phyloP scores from a whole-genome alignment of 2,888 invertebrate species.

The Cremastinae sp. region DNA sequence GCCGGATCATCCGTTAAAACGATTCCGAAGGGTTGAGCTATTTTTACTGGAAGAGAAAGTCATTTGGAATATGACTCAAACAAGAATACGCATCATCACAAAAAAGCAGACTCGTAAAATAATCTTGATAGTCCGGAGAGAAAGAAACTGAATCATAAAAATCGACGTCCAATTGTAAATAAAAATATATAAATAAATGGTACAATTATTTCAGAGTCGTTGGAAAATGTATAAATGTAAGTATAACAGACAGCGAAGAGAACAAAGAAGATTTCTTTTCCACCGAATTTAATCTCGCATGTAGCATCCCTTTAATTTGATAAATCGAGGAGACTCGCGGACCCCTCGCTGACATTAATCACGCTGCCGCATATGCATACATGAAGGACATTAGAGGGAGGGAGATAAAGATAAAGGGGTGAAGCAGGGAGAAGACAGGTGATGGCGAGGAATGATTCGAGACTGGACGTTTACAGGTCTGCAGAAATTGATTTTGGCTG shows the following conservation, averaged over 20 bases:
- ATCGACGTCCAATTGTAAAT: slow-evolving; percentile 10
- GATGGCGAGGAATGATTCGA: slow-evolving; percentile 41
- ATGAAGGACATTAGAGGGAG: slow-evolving; percentile 75
- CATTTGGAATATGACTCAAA: too few species aligned
- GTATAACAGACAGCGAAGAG: slow-evolving; percentile 57
- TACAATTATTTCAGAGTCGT: too few species aligned
- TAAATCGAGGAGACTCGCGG: slow-evolving; percentile 79
- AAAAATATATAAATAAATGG: slow-evolving; percentile 11
- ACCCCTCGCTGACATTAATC: slow-evolving; percentile 78
- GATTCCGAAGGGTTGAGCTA: slow-evolving; percentile 46
- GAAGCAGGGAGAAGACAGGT: slow-evolving; percentile 20
- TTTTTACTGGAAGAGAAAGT: slow-evolving; percentile 25
- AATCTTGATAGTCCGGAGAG: not conserved
- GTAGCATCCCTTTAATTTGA: slow-evolving; percentile 79
- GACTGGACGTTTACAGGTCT: slow-evolving; percentile 28
- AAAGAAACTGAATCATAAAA: not conserved
- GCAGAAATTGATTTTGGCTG: not conserved
- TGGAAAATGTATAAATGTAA: slow-evolving; percentile 22
- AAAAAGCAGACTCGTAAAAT: too few species aligned
- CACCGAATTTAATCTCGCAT: slow-evolving; percentile 78
- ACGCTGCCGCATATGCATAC: slow-evolving; percentile 78
- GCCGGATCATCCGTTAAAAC: slow-evolving; percentile 73
- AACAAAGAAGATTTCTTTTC: slow-evolving; percentile 73
- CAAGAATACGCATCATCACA: too few species aligned
- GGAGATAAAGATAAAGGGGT: slow-evolving; percentile 23